phyloP scores from a whole-genome alignment of 2,113 vertebrate species.

The Cathartes aura region DNA sequence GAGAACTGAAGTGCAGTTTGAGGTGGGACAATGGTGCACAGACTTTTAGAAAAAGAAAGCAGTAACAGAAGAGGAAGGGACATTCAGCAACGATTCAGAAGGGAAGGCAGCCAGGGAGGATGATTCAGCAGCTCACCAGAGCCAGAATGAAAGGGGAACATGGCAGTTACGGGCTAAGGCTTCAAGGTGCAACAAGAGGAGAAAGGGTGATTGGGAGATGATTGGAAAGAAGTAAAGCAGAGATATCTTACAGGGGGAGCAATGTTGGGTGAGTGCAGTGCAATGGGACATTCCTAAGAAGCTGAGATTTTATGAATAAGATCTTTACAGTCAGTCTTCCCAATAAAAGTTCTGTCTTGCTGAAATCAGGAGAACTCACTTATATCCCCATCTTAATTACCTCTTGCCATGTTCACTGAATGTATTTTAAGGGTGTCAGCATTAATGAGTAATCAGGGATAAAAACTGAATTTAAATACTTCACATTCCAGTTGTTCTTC shows the following conservation, averaged over 20 bases:
- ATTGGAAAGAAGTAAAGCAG: not conserved
- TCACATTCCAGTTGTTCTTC: not conserved
- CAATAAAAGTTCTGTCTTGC: not conserved
- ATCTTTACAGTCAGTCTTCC: not conserved
- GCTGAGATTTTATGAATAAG: not conserved
- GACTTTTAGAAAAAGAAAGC: not conserved
- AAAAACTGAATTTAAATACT: not conserved
- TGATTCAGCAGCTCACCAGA: not conserved
- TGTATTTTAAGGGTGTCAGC: not conserved
- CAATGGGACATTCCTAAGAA: not conserved
- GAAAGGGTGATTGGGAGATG: not conserved
- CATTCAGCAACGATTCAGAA: not conserved
- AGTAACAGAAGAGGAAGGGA: not conserved
- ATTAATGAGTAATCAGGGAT: not conserved
- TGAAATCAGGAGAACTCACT: not conserved
- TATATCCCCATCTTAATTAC: not conserved
- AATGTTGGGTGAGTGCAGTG: not conserved
- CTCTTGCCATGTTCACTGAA: not conserved
- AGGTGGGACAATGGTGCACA: not conserved
- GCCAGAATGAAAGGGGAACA: not conserved
- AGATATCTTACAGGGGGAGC: not conserved
- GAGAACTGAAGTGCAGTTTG: not conserved
- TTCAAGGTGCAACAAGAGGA: not conserved
- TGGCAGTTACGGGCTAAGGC: not conserved
- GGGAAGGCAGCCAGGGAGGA: not conserved